These are phyloP conservation scores for Campaea margaritaria DNA, from an alignment of 2,888 invertebrate species.

Conservation along the genomic window DNA sequence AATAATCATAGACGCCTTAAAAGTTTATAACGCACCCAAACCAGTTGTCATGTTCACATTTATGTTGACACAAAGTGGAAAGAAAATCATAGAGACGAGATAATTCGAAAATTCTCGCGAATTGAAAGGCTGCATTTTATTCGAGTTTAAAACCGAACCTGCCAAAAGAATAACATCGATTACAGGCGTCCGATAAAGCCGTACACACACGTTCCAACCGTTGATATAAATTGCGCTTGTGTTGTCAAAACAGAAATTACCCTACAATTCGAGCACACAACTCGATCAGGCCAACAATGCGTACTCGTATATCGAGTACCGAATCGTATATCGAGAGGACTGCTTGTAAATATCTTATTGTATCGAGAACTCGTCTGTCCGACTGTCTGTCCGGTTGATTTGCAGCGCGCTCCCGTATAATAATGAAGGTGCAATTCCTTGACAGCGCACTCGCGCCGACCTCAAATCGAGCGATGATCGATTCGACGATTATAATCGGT, in stretches of 20 bases:
- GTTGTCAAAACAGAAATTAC: slow-evolving; percentile 61
- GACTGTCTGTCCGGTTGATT: slow-evolving; percentile 71
- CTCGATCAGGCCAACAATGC: slow-evolving; percentile 51
- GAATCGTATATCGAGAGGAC: slow-evolving; percentile 46
- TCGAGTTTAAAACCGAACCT: not conserved
- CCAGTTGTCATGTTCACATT: too few relatives aligned
- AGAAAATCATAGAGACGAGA: too few relatives aligned
- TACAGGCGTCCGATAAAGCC: slow-evolving; percentile 23
- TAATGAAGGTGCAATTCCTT: slow-evolving; percentile 72
- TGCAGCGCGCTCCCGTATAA: slow-evolving; percentile 74
- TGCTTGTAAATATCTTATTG: slow-evolving; percentile 78
- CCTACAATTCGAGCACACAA: slow-evolving; percentile 49
- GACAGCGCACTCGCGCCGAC: slow-evolving; percentile 65
- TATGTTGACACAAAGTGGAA: too few relatives aligned
- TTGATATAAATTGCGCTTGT: slow-evolving; percentile 47
- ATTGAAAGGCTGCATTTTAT: not conserved
- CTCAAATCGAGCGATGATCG: slow-evolving; percentile 60
- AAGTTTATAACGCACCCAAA: too few relatives aligned
- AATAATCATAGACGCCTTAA: too few relatives aligned
- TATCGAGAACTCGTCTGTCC: slow-evolving; percentile 68
- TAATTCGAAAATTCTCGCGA: not conserved
- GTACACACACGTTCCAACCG: slow-evolving; percentile 24
- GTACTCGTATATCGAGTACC: slow-evolving; percentile 51
- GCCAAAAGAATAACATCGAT: slow-evolving; percentile 17
- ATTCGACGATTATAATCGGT: slow-evolving; percentile 64